Conservation (phyloP, 1,140 invertebrate genomes). For the Macrostomum lignano region DNA sequence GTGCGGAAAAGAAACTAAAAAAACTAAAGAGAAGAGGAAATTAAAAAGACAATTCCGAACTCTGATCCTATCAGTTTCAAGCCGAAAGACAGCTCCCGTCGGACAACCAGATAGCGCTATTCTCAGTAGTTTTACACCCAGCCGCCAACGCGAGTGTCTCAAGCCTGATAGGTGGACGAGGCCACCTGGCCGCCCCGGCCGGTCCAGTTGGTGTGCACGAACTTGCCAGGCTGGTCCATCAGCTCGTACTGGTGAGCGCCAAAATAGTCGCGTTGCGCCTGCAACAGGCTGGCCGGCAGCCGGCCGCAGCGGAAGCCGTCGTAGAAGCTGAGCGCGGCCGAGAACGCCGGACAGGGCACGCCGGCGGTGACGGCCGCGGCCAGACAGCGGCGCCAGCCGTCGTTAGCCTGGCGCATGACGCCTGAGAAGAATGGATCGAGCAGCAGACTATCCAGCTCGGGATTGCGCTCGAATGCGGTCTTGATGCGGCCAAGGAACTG, state of each 20-base stretch:
- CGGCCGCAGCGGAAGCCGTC: conserved; percentile 58
- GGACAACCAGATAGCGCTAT: no score
- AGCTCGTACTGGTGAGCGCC: conserved; percentile 94
- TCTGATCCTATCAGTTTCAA: no score
- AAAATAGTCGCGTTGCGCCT: conserved; percentile 92
- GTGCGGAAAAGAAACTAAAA: no score
- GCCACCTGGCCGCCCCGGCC: conserved; percentile 46
- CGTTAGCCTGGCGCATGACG: conserved; percentile 48
- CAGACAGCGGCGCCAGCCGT: conserved; percentile 32
- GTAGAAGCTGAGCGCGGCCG: conserved; percentile 73
- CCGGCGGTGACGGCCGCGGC: conserved; percentile 38
- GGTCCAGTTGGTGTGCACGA: conserved; percentile 93
- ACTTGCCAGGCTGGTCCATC: conserved; percentile 50
- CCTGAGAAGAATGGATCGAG: conserved; percentile 71
- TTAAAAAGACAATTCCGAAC: no score
- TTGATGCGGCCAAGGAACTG: conserved; percentile 89
- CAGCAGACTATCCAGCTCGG: conserved; percentile 57
- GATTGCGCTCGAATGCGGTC: conserved; percentile 67
- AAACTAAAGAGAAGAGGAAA: no score
- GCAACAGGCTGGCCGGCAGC: conserved; percentile 65
- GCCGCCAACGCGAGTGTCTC: no score
- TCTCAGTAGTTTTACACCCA: no score
- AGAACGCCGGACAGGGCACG: conserved; percentile 66
- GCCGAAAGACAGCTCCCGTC: no score
- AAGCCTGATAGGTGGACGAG: conserved; percentile 24